Conservation (phyloP, 2,113 vertebrate genomes). For the Pandion haliaetus region DNA sequence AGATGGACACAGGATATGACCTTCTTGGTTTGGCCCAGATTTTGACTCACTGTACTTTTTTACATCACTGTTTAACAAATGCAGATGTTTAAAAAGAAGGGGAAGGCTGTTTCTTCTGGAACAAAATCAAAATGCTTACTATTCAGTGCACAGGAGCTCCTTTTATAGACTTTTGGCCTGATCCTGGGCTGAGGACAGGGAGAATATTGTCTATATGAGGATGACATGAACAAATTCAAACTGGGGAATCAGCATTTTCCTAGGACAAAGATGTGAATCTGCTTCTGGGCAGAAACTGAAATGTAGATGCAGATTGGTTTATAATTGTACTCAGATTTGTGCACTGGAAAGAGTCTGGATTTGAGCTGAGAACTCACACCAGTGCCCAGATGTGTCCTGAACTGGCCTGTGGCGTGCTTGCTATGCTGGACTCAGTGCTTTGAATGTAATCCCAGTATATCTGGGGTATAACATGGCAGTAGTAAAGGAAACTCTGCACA, state of each 20-base stretch:
- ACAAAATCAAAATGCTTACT: slow-evolving; percentile 4
- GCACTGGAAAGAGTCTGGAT: background rate
- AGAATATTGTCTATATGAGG: slow-evolving; percentile 22
- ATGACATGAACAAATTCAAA: background rate
- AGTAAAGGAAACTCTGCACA: background rate
- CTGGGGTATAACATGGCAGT: background rate
- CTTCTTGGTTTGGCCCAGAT: slow-evolving; percentile 20
- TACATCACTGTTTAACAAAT: slow-evolving; percentile 52
- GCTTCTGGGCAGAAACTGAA: background rate
- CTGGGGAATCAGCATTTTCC: background rate
- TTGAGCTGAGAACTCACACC: background rate
- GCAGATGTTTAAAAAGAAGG: slow-evolving; percentile 46
- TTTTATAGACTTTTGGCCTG: slow-evolving; percentile 23
- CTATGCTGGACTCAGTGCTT: fast-evolving
- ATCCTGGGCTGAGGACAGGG: slow-evolving; percentile 15
- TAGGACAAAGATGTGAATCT: background rate
- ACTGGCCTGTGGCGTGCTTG: background rate
- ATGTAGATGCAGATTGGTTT: background rate
- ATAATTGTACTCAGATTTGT: background rate
- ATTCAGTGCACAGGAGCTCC: slow-evolving; percentile 13
- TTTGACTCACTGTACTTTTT: slow-evolving; percentile 27
- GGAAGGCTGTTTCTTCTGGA: slow-evolving; percentile 38
- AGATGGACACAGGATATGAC: slow-evolving; percentile 50
- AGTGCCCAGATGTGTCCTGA: background rate
- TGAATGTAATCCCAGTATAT: background rate